Percentiles rank a stretch among this genome's conserved stretches.
Evolutionary conservation across 2,113 vertebrate species (phyloP).

Genomic region (Myocastor coypus): DNA sequence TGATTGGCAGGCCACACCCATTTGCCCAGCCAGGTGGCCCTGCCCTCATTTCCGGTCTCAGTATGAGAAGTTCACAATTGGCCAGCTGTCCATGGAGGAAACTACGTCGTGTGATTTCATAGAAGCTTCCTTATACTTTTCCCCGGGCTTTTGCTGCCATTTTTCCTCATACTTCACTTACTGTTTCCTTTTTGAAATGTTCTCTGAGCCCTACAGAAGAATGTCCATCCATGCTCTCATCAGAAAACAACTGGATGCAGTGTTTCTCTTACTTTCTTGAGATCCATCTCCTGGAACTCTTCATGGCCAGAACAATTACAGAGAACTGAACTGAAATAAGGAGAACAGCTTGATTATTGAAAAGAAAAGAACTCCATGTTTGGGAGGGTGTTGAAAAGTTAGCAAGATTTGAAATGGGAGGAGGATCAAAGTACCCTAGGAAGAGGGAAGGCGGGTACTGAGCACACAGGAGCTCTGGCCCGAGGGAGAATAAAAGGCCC

Average conservation of each 20-base stretch:
- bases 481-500: conserved; percentile 71
- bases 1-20: background rate
- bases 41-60: background rate
- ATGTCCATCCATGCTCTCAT: background rate
- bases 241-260: background rate
- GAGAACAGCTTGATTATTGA: conserved; percentile 62
- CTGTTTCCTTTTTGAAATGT: background rate
- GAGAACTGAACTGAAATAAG: background rate
- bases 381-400: conserved; percentile 73
- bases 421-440: conserved; percentile 72
- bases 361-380: conserved; percentile 65
- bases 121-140: background rate
- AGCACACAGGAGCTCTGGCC: conserved; percentile 71
- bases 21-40: background rate
- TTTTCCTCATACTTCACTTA: background rate
- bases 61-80: conserved; percentile 13
- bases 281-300: background rate
- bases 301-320: conserved; percentile 24
- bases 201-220: background rate
- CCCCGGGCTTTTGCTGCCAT: background rate
- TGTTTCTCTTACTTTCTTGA: conserved; percentile 34
- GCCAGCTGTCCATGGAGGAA: background rate
- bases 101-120: background rate
- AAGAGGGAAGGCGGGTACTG: conserved; percentile 50
- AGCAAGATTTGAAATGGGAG: conserved; percentile 67